Conservation (phyloP, 2,888 invertebrate species). For the Eumacrocentrus americanus region DNA sequence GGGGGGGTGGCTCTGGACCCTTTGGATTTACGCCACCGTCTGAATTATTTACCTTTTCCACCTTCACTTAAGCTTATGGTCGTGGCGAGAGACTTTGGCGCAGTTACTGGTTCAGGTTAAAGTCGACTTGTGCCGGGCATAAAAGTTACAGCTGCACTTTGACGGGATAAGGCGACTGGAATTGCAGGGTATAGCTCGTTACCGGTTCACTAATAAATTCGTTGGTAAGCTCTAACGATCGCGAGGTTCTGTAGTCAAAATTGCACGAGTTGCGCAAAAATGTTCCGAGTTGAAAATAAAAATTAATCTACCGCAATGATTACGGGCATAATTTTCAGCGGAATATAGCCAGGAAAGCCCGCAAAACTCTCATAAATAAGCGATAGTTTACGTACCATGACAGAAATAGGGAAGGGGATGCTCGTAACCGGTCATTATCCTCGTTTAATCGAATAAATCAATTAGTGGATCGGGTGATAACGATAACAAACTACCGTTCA, state of each 20-base stretch:
- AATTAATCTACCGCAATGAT: too few species aligned
- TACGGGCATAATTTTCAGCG: background rate
- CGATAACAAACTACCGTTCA: conserved; percentile 33
- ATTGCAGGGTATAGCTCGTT: conserved; percentile 1
- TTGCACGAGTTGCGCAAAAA: too few species aligned
- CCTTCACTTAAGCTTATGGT: conserved; percentile 29
- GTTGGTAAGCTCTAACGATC: background rate
- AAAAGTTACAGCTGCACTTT: conserved; percentile 37
- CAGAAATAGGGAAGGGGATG: conserved; percentile 9
- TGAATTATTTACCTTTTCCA: conserved; percentile 50
- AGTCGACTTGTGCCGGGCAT: conserved; percentile 19
- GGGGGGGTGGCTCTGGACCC: conserved; percentile 38
- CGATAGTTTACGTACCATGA: conserved; percentile 42
- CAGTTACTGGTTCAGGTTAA: conserved; percentile 17
- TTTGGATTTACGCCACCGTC: conserved; percentile 47
- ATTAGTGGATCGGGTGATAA: conserved; percentile 47
- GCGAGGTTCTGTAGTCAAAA: too few species aligned
- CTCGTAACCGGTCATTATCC: conserved; percentile 44
- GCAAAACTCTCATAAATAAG: conserved; percentile 41
- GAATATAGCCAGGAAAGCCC: conserved; percentile 1
- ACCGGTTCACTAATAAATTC: conserved; percentile 13
- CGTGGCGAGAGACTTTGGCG: conserved; percentile 18
- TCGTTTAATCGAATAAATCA: conserved; percentile 54
- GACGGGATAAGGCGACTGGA: conserved; percentile 27
- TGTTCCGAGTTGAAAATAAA: too few species aligned